Percentiles rank a stretch among this genome's conserved stretches.
phyloP scores from a whole-genome alignment of 2,797 vertebrate species.

The Okamejei kenojei region DNA sequence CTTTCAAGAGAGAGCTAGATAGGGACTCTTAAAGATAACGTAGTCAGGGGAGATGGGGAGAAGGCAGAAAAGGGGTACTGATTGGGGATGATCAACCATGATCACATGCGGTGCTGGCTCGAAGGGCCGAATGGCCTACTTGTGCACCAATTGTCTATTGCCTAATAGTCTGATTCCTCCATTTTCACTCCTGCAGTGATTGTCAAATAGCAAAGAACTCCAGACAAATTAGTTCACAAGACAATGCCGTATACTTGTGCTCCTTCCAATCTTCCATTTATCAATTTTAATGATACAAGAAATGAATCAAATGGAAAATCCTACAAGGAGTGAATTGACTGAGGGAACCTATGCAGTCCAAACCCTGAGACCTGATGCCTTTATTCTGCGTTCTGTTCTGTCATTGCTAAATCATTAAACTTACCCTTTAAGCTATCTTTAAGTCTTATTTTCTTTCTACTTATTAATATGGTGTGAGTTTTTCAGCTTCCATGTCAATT shows the following conservation, averaged over 20 bases:
- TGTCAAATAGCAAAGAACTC: background rate
- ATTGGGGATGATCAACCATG: too few relatives aligned
- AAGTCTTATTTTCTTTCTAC: background rate
- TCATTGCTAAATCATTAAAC: background rate
- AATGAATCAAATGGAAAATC: background rate
- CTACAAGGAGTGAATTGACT: background rate
- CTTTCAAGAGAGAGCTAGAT: too few relatives aligned
- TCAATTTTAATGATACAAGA: background rate
- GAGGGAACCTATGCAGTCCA: background rate
- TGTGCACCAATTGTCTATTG: too few relatives aligned
- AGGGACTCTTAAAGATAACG: too few relatives aligned
- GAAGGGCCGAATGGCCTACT: too few relatives aligned
- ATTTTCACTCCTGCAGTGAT: background rate
- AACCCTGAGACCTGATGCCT: background rate
- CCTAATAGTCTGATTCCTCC: background rate
- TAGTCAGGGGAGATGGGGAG: too few relatives aligned
- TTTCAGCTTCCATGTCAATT: background rate
- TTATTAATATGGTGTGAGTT: background rate
- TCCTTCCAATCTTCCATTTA: background rate
- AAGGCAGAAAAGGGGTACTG: too few relatives aligned
- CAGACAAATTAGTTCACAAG: background rate
- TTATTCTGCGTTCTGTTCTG: background rate
- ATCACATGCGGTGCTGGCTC: too few relatives aligned
- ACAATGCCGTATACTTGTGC: background rate
- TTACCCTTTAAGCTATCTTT: background rate